Conservation (phyloP, 2,797 vertebrate species). For the Enoplosus armatus region DNA sequence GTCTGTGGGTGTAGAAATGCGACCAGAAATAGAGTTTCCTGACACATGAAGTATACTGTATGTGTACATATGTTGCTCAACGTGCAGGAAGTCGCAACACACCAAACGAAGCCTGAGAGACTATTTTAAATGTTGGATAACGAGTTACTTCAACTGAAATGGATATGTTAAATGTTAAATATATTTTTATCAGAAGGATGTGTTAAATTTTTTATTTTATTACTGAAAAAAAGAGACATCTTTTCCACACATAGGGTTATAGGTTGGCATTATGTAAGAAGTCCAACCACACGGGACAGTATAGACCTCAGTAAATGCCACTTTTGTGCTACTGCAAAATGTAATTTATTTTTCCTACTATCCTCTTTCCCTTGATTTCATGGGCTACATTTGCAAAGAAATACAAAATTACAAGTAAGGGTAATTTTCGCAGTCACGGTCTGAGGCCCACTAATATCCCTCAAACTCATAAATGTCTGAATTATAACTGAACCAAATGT, state of each 20-base stretch:
- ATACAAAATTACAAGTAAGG: constrained; percentile 73
- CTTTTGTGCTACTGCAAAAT: constrained; percentile 38
- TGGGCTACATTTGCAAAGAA: constrained; percentile 63
- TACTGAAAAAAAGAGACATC: background rate
- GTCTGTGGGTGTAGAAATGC: constrained; percentile 6
- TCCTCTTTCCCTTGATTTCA: constrained; percentile 44
- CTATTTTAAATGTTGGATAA: background rate
- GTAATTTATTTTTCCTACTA: constrained; percentile 46
- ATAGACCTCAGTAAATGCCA: background rate
- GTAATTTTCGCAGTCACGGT: constrained; percentile 69
- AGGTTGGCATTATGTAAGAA: background rate
- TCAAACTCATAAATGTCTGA: constrained; percentile 74
- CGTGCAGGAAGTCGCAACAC: background rate
- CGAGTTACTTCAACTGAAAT: background rate
- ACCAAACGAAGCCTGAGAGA: background rate
- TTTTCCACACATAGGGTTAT: background rate
- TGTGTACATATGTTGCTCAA: background rate
- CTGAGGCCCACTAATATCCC: constrained; percentile 68
- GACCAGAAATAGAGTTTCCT: background rate
- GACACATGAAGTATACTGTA: background rate
- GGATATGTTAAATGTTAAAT: background rate
- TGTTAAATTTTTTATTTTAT: background rate
- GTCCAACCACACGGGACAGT: constrained; percentile 7
- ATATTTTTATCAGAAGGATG: background rate
- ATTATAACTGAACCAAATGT: constrained; percentile 71